Base-by-base conservation (phyloP, 2,888 invertebrate genomes). In the Antheraea assamensis region DNA sequence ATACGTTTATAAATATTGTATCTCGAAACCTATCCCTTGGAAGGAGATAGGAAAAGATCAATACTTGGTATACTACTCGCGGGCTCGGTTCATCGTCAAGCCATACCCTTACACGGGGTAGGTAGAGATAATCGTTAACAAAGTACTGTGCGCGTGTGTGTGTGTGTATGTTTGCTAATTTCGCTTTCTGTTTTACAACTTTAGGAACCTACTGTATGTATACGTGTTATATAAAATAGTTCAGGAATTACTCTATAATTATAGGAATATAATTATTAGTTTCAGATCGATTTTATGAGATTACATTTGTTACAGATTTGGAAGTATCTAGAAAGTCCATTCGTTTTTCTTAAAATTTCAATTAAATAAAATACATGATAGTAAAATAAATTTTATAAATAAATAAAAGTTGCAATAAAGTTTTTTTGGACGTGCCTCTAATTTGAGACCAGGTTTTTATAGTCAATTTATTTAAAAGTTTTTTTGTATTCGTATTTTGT, bases 211-310 rank as follows among this genome's bases (percentile, higher is more conserved):
- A 3, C 35, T 21, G 19, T 68, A 68, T 68, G n/a, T 66, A 66
- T 64, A 64, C 7, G 19, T 13, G 15, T 35, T 68, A 68, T 68
- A 68, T 68, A 35, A 68, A 68, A 35, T 68, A 68, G 35, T 68
- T 35, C 1, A 21, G 24, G 3, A 61, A 1, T 27, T 61, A 24
- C 4, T 61, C 31, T 68, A 68, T 68, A n/a, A 35, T 68, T 68
- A n/a, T 68, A 35, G 68, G 68, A 68, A 68, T 68, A 68, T n/a
- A n/a, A n/a, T n/a, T n/a, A n/a, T 35, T 15, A 19, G 4, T 68
- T 68, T n/a, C 35, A 31, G 68, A 68, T 68, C 68, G 68, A 19
- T n/a, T n/a, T 35, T 24, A 7, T 35, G 68, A 68, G 68, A 68
- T 68, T 68, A 30, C 64, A n/a, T 61, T 61, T 13, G n/a, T 35